phyloP scores from a whole-genome alignment of 2,797 vertebrate species.

The Trachops cirrhosus region DNA sequence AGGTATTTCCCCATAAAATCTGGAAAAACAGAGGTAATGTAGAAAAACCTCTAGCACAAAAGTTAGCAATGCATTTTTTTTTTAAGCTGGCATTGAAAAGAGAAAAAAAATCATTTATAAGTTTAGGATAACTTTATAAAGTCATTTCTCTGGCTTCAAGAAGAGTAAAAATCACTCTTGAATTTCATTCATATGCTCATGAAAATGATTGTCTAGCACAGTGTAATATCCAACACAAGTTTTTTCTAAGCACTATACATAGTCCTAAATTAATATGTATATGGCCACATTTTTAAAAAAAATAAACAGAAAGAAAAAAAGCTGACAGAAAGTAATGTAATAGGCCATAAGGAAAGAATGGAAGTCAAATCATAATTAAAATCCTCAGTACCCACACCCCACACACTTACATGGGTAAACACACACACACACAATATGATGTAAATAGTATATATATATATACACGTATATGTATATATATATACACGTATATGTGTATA shows the following conservation, averaged over 20 bases:
- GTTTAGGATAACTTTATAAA: background rate
- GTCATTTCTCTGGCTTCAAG: background rate
- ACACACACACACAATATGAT: background rate
- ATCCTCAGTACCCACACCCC: accelerated
- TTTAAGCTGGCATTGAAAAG: background rate
- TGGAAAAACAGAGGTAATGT: background rate
- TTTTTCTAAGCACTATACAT: background rate
- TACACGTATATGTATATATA: background rate
- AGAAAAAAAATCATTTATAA: background rate
- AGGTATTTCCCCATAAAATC: background rate
- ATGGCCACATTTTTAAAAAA: too few species aligned
- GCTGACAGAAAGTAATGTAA: background rate
- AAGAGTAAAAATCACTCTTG: background rate
- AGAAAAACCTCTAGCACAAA: background rate
- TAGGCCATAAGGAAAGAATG: background rate
- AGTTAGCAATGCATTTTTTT: background rate
- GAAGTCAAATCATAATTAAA: background rate
- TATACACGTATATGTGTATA: background rate
- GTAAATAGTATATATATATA: too few species aligned
- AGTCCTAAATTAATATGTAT: background rate
- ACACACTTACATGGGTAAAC: background rate
- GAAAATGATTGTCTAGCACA: background rate
- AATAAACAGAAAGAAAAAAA: background rate
- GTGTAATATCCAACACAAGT: background rate
- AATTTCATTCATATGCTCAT: background rate